These are phyloP conservation scores for Lacanobia oleracea DNA, from an alignment of 2,888 invertebrate species.

Conservation along the genomic window DNA sequence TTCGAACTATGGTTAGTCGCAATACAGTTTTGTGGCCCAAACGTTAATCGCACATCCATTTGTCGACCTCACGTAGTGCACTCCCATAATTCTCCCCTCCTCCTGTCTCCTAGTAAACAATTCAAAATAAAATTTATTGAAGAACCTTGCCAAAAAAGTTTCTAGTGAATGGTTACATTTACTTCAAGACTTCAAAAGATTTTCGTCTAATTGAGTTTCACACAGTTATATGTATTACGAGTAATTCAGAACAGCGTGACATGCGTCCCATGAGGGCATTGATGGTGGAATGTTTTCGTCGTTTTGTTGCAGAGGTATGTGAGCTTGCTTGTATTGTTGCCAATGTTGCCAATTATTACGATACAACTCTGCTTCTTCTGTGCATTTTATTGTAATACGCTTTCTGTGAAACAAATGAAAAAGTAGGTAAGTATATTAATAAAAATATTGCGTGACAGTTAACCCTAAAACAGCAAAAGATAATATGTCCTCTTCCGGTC, in stretches of 20 bases:
- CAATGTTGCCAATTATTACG: slow-evolving; percentile 70
- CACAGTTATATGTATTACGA: neutral
- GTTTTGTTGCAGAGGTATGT: slow-evolving; percentile 67
- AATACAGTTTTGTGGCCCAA: too few relatives aligned
- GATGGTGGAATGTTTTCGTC: slow-evolving; percentile 75
- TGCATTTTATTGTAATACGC: slow-evolving; percentile 91
- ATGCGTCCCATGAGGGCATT: slow-evolving; percentile 31
- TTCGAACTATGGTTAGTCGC: too few relatives aligned
- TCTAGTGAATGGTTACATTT: neutral
- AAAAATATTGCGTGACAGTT: neutral
- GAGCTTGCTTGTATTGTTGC: slow-evolving; percentile 64
- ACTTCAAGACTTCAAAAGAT: neutral
- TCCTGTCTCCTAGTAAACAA: neutral
- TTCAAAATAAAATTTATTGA: neutral
- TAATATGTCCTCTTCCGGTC: neutral
- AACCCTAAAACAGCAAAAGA: neutral
- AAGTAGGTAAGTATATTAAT: neutral
- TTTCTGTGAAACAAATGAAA: slow-evolving; percentile 75
- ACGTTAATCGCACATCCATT: too few relatives aligned
- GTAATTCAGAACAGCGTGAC: too few relatives aligned
- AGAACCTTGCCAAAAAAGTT: neutral
- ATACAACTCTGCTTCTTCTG: slow-evolving; percentile 91
- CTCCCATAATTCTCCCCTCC: too few relatives aligned
- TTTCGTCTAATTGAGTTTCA: neutral
- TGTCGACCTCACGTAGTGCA: too few relatives aligned